Conservation (phyloP, 2,113 vertebrate species). For the Aldabrachelys gigantea region DNA sequence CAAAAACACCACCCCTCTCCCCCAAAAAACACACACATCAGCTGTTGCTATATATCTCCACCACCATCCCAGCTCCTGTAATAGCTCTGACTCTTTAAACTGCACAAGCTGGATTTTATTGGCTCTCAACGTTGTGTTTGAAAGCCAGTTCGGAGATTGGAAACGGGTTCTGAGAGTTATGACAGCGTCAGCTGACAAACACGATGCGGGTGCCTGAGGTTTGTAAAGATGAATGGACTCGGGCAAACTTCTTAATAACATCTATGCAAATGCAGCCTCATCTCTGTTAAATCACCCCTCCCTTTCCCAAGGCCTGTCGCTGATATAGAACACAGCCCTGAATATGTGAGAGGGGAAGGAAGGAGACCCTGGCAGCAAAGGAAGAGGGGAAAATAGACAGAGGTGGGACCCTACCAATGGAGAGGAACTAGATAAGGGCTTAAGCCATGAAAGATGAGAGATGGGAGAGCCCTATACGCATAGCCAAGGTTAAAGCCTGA, state of each 20-base stretch:
- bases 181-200: neutral
- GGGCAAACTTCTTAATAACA: neutral
- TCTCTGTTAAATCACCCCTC: neutral
- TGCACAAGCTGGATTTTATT: neutral
- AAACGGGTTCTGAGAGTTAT: neutral
- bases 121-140: neutral
- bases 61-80: neutral
- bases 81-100: neutral
- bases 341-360: neutral
- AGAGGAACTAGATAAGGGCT: neutral
- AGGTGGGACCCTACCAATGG: neutral
- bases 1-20: neutral
- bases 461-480: neutral
- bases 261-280: neutral
- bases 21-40: neutral
- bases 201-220: neutral
- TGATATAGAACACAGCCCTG: accelerated
- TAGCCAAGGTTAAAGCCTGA: neutral
- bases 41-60: neutral
- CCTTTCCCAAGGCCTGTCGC: neutral
- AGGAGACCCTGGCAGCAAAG: neutral
- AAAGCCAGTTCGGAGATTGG: neutral
- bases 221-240: neutral
- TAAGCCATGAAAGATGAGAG: neutral
- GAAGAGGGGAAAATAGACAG: neutral